Percentiles rank a stretch among this genome's conserved stretches.
Conservation (phyloP, 2,888 invertebrate species). For the Fragum whitleyi region DNA sequence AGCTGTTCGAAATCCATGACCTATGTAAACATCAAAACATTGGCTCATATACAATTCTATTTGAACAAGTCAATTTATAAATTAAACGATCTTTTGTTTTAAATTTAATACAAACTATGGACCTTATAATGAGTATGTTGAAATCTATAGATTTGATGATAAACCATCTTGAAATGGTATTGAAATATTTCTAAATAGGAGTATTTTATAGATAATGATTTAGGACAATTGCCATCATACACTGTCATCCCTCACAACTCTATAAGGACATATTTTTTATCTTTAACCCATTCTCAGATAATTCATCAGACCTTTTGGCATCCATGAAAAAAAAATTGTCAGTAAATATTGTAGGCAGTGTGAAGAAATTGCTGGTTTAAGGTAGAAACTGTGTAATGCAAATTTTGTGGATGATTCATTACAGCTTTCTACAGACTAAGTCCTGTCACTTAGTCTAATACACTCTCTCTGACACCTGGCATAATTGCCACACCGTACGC, state of each 20-base stretch:
- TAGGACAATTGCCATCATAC: neutral
- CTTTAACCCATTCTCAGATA: no score
- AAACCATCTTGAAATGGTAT: conserved; percentile 27
- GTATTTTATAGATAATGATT: conserved; percentile 17
- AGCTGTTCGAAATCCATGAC: neutral
- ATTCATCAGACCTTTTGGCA: no score
- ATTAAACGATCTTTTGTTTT: conserved; percentile 15
- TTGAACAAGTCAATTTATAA: neutral
- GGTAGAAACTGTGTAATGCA: no score
- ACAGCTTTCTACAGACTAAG: no score
- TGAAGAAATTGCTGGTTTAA: no score
- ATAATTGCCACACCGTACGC: no score
- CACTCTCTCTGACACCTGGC: no score
- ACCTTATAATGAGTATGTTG: conserved; percentile 14
- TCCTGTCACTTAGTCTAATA: no score
- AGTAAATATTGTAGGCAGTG: no score
- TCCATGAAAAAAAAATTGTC: no score
- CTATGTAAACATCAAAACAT: neutral
- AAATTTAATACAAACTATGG: neutral
- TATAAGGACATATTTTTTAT: no score
- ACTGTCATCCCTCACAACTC: neutral
- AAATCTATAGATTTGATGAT: conserved; percentile 15
- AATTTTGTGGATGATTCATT: no score
- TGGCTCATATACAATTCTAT: neutral
- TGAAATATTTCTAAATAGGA: conserved; percentile 21